Conservation (phyloP, 2,888 invertebrate species). For the Coleophora flavipennella region DNA sequence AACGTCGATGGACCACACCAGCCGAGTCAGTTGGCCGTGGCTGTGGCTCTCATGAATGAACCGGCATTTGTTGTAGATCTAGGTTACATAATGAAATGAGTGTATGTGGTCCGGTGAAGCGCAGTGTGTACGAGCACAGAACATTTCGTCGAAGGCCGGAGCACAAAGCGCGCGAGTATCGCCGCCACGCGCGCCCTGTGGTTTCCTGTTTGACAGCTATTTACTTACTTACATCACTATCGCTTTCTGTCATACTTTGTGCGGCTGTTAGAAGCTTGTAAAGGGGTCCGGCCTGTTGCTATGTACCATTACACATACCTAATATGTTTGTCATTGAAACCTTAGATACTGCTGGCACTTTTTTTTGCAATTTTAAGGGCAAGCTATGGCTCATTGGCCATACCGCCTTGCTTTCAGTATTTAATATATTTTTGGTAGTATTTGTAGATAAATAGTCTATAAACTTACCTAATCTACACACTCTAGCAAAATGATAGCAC, state of each 20-base stretch:
- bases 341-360: constrained; percentile 41
- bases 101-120: constrained; percentile 38
- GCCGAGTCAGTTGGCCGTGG: constrained; percentile 36
- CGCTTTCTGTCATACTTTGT: constrained; percentile 64
- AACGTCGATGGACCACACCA: constrained; percentile 33
- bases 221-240: constrained; percentile 70
- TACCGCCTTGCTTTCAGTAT: too few species aligned
- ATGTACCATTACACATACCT: constrained; percentile 44
- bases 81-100: constrained; percentile 56
- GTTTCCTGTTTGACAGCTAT: constrained; percentile 72
- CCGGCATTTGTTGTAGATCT: constrained; percentile 48
- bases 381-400: too few species aligned
- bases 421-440: too few species aligned
- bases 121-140: constrained; percentile 35
- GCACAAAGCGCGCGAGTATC: constrained; percentile 55
- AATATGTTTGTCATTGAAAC: constrained; percentile 53
- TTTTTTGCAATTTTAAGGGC: too few species aligned
- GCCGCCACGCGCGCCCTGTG: constrained; percentile 64
- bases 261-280: constrained; percentile 60
- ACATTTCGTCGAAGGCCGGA: constrained; percentile 62
- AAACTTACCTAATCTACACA: too few species aligned
- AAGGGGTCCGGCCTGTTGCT: constrained; percentile 65
- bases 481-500: too few species aligned
- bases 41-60: constrained; percentile 55
- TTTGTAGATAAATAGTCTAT: too few species aligned